Evolutionary conservation across 2,888 invertebrate genomes (phyloP), one percentile per base, ranked within the genome.

Genomic region (Pseudolycoriella hygida): DNA sequence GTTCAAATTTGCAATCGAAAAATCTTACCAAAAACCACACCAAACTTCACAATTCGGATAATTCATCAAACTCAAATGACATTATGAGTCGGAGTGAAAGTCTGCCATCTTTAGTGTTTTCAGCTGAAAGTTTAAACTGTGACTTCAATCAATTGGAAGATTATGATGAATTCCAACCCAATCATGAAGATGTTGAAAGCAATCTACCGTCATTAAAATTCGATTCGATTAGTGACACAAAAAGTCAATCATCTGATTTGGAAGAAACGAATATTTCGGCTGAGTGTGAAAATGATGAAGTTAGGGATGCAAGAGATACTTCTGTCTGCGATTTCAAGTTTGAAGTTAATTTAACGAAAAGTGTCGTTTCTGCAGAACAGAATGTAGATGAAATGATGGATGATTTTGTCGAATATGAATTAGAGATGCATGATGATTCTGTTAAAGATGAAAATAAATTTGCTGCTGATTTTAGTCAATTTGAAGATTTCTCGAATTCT

Each of bases 201-300:
- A 55, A 54, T 46, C 49, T 60, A 38, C 60, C 61, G 17, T 61
- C 61, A 11, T 50, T 62, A 1, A 61, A 61, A 47, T 54, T 62
- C 17, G 62, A 62, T 48, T 57, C 57, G 25, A 48, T 60, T 3
- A 56, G 54, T 43, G 48, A 59, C n/a, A 52, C 44, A 17, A 17
- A 15, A 17, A 14, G 17, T 17, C 11, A 14, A 3, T 15, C 39
- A 39, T 14, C 34, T 12, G 34, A 34, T 34, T 34, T 14, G 34
- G 34, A 34, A 5, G 34, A 34, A 14, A 25, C 25, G 5, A 25
- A 4, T 6, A 25, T 6, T 25, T 6, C 8, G 25, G 5, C 25
- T 8, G 37, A 37, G 15, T 37, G 37, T 37, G 15, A 37, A 14
- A 15, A 4, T 37, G 37, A 37, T 12, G 37, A 12, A 4, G 15